Conservation (phyloP, 2,797 vertebrate species). For the Stomatorhinus walkeri region DNA sequence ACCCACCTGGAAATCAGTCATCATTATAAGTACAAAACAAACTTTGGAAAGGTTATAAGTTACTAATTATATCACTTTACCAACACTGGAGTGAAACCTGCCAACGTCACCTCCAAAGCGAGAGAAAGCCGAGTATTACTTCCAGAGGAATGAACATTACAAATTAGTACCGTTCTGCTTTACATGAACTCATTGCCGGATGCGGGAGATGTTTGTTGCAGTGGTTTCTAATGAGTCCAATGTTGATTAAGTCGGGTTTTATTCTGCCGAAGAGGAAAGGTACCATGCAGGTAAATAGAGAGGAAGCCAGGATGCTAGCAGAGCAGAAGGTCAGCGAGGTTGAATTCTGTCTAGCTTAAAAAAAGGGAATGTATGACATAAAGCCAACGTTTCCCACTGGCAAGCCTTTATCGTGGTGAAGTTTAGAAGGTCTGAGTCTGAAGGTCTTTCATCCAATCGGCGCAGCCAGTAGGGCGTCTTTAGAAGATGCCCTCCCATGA, state of each 20-base stretch:
- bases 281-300: conserved; percentile 4
- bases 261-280: neutral
- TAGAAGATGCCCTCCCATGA: conserved; percentile 64
- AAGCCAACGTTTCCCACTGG: conserved; percentile 10
- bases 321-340: conserved; percentile 17
- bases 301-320: neutral
- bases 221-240: neutral
- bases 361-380: conserved; percentile 18
- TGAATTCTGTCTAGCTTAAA: conserved; percentile 19
- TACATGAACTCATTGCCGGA: conserved; percentile 2
- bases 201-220: conserved; percentile 8
- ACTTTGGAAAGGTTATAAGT: neutral
- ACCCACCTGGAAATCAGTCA: neutral
- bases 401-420: conserved; percentile 16
- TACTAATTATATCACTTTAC: conserved; percentile 6
- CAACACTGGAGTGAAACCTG: neutral
- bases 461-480: conserved; percentile 58
- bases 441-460: conserved; percentile 65
- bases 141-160: conserved; percentile 8
- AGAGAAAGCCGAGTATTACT: neutral
- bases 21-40: neutral
- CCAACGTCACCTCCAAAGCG: neutral
- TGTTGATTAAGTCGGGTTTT: conserved; percentile 7
- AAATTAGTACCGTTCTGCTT: conserved; percentile 5
- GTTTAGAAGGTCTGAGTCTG: conserved; percentile 32